Evolutionary conservation across 1,140 invertebrate species (phyloP).

Genomic region (Meloidogyne chitwoodi): DNA sequence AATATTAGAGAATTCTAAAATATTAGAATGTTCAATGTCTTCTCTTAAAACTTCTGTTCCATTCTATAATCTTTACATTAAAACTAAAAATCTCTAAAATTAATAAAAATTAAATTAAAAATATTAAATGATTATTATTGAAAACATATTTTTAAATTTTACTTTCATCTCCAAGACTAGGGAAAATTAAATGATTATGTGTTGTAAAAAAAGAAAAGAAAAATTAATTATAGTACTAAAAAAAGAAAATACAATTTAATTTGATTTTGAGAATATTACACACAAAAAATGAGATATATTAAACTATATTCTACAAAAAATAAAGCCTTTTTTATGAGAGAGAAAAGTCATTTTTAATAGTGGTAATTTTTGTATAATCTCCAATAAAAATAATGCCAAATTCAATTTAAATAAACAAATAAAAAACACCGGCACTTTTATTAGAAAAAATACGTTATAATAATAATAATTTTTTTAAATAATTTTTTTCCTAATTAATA

Average conservation of each 20-base stretch:
- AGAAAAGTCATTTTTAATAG: background rate
- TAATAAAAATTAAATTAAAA: too few species aligned
- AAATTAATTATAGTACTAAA: too few species aligned
- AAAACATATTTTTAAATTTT: too few species aligned
- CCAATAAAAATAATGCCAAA: background rate
- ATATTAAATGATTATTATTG: too few species aligned
- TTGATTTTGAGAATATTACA: background rate
- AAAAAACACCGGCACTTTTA: background rate
- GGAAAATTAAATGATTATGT: too few species aligned
- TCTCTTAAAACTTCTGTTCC: too few species aligned
- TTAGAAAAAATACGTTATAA: background rate
- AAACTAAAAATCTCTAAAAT: too few species aligned
- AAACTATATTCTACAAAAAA: background rate
- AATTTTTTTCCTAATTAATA: background rate
- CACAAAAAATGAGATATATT: background rate
- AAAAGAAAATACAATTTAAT: background rate
- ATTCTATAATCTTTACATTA: too few species aligned
- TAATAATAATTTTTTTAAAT: background rate
- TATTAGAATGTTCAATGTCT: too few species aligned
- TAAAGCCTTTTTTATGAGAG: background rate
- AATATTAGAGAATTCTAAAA: too few species aligned
- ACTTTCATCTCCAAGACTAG: too few species aligned
- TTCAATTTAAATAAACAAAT: background rate
- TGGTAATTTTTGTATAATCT: background rate
- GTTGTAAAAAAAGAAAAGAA: too few species aligned